These are phyloP conservation scores for Ectropis grisescens DNA, from an alignment of 1,140 invertebrate species.

Conservation along the genomic window DNA sequence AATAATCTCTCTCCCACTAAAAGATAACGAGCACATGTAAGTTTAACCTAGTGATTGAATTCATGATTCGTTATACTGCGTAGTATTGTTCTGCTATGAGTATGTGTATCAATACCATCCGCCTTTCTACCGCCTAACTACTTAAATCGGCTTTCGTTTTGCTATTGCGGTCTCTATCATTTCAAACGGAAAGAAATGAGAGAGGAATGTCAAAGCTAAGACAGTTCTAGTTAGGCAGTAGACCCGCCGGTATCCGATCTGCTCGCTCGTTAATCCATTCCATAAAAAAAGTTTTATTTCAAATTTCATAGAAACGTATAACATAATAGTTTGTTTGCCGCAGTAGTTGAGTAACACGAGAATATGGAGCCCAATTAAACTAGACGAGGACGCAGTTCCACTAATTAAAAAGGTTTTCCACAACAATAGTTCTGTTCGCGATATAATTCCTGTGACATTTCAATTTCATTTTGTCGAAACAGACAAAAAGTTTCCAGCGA, in stretches of 20 bases:
- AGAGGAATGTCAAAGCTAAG: too few species aligned
- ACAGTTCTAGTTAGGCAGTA: too few species aligned
- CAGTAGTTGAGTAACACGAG: too few species aligned
- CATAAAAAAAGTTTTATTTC: background rate
- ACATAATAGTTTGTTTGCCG: background rate
- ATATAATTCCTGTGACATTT: slow-evolving; percentile 12
- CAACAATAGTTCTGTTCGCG: background rate
- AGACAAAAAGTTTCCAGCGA: slow-evolving; percentile 7
- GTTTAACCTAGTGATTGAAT: too few species aligned
- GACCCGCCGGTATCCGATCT: background rate
- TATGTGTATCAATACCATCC: slow-evolving; percentile 3
- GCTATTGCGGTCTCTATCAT: too few species aligned
- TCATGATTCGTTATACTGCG: too few species aligned
- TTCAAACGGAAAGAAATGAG: too few species aligned
- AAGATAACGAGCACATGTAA: too few species aligned
- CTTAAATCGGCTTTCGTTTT: too few species aligned
- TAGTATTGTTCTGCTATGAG: too few species aligned
- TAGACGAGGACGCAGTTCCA: slow-evolving; percentile 2
- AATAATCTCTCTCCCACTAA: too few species aligned
- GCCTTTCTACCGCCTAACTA: background rate
- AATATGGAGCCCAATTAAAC: slow-evolving; percentile 12
- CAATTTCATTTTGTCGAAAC: slow-evolving; percentile 10
- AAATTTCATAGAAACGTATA: background rate
- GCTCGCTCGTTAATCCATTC: background rate
- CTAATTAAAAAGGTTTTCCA: slow-evolving; percentile 13